Conservation (phyloP, 1,140 invertebrate species). For the Drosophila paulistorum region DNA sequence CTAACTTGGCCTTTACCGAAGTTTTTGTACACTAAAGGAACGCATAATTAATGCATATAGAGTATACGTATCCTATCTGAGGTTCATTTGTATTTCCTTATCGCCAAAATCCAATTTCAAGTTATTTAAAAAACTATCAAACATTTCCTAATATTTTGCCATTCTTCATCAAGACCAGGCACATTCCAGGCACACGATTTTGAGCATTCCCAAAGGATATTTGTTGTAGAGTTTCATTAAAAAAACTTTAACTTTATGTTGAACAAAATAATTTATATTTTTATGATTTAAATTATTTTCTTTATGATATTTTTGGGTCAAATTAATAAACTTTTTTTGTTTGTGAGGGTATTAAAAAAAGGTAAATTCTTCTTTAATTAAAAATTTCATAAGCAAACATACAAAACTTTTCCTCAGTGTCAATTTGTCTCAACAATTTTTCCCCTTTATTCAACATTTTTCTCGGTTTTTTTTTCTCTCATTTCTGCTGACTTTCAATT, state of each 20-base stretch:
- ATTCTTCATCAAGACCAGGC: too few relatives aligned
- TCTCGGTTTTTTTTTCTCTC: not conserved
- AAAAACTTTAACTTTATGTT: not conserved
- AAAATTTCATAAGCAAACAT: constrained; percentile 19
- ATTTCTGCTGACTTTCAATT: constrained; percentile 47
- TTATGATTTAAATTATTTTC: too few relatives aligned
- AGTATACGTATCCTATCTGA: too few relatives aligned
- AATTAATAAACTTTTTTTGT: constrained; percentile 13
- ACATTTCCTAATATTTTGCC: too few relatives aligned
- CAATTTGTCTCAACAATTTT: constrained; percentile 23
- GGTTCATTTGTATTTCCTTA: too few relatives aligned
- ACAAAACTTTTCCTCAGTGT: constrained; percentile 20
- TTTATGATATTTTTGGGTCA: not conserved
- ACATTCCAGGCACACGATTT: too few relatives aligned
- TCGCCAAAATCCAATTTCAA: too few relatives aligned
- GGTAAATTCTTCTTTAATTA: constrained; percentile 19
- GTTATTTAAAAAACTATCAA: too few relatives aligned
- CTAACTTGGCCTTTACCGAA: not conserved
- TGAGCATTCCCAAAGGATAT: too few relatives aligned
- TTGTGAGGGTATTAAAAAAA: not conserved
- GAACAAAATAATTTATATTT: not conserved
- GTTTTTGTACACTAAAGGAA: not conserved
- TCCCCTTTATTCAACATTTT: constrained; percentile 10
- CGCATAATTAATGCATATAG: not conserved
- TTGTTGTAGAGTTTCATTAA: too few relatives aligned